Conservation (phyloP, 35 echinoderm and acorn worm species). For the Stichopus chloronotus region DNA sequence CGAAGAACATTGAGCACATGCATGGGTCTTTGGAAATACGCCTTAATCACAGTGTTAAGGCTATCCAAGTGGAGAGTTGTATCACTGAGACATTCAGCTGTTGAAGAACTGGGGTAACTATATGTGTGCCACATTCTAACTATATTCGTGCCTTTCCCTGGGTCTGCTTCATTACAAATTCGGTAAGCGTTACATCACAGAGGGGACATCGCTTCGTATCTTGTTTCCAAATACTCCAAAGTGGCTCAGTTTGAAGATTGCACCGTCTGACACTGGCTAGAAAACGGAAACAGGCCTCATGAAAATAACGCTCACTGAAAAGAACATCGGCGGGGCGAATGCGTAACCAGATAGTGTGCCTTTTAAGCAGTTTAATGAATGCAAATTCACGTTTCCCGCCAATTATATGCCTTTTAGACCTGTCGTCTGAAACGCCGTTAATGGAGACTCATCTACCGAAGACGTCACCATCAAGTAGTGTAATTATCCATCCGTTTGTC, state of each 20-base stretch:
- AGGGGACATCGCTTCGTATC: no score
- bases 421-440: conserved; percentile 1
- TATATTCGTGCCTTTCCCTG: background rate
- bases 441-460: background rate
- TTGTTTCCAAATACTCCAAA: background rate
- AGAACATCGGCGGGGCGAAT: conserved; percentile 1
- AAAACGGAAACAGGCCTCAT: background rate
- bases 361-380: conserved; percentile 7
- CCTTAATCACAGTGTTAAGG: no score
- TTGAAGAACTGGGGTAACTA: no score
- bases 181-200: background rate
- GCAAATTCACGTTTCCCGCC: conserved; percentile 12
- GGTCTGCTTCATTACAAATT: background rate
- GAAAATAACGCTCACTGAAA: background rate
- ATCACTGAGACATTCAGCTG: no score
- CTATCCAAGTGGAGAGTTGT: no score
- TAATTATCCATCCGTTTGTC: conserved; percentile 1
- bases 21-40: no score
- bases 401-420: conserved; percentile 11
- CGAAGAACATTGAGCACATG: no score
- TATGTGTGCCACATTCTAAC: no score
- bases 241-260: background rate
- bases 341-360: conserved; percentile 6
- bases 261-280: background rate
- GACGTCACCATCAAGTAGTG: background rate